phyloP scores from a whole-genome alignment of 2,888 invertebrate species.

The Lissonota sp. region DNA sequence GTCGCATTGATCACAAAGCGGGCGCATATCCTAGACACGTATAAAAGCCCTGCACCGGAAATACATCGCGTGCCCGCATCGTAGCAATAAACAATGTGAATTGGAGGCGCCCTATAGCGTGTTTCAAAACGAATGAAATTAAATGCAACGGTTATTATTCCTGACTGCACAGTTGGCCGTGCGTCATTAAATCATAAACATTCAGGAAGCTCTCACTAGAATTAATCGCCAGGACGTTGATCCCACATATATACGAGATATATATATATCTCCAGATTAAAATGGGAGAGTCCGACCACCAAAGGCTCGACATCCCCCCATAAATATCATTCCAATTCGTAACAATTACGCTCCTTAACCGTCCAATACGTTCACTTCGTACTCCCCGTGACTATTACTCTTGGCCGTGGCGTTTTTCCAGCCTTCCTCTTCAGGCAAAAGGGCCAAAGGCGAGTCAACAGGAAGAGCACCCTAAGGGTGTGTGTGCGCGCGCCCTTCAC shows the following conservation, averaged over 20 bases:
- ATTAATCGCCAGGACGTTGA: conserved; percentile 45
- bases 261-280: background rate
- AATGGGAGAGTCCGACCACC: conserved; percentile 62
- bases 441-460: conserved; percentile 11
- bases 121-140: conserved; percentile 19
- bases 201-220: conserved; percentile 13
- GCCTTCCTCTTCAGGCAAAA: background rate
- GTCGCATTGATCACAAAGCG: conserved; percentile 29
- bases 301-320: conserved; percentile 44
- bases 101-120: conserved; percentile 49
- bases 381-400: conserved; percentile 40
- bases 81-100: conserved; percentile 50
- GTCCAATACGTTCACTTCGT: conserved; percentile 62
- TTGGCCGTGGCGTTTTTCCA: background rate
- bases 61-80: conserved; percentile 58
- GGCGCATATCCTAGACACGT: conserved; percentile 2
- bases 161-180: background rate
- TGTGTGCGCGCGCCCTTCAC: background rate
- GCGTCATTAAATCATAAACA: conserved; percentile 1
- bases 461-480: conserved; percentile 20
- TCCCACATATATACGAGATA: no score
- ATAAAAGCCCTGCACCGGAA: conserved; percentile 47
- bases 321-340: conserved; percentile 76
- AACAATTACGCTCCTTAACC: conserved; percentile 73
- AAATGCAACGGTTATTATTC: conserved; percentile 15